phyloP scores from a whole-genome alignment of 2,888 invertebrate species.

The Amiota minor region DNA sequence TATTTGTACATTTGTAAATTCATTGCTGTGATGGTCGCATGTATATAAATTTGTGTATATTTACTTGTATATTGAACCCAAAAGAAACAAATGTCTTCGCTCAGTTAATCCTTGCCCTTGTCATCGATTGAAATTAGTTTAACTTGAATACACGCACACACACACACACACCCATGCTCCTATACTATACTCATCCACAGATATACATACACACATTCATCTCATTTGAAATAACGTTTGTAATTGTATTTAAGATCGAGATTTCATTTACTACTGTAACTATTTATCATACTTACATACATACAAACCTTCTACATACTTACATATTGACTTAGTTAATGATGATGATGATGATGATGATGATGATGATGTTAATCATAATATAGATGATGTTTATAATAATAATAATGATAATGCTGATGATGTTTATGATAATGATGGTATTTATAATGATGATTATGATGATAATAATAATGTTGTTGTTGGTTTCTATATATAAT shows the following conservation, averaged over 20 bases:
- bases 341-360: not conserved
- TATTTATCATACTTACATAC: too few relatives aligned
- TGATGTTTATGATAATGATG: too few relatives aligned
- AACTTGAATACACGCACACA: conserved; percentile 25
- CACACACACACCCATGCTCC: conserved; percentile 26
- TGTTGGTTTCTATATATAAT: too few relatives aligned
- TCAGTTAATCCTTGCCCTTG: not conserved
- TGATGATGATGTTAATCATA: too few relatives aligned
- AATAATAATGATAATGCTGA: too few relatives aligned
- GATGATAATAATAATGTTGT: too few relatives aligned
- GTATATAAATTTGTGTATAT: conserved; percentile 35
- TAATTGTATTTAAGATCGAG: conserved; percentile 13
- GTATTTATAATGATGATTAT: too few relatives aligned
- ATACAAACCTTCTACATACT: not conserved
- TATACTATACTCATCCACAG: conserved; percentile 30
- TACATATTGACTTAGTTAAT: conserved; percentile 7
- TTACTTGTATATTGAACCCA: not conserved
- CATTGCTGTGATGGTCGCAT: conserved; percentile 51
- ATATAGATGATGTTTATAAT: too few relatives aligned
- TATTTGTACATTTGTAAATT: not conserved
- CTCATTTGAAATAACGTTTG: conserved; percentile 37
- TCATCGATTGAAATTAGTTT: conserved; percentile 14
- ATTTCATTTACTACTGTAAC: conserved; percentile 8
- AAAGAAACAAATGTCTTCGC: not conserved
- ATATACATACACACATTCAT: not conserved